phyloP scores from a whole-genome alignment of 2,113 vertebrate genomes.

The Dendrocopos noguchii region DNA sequence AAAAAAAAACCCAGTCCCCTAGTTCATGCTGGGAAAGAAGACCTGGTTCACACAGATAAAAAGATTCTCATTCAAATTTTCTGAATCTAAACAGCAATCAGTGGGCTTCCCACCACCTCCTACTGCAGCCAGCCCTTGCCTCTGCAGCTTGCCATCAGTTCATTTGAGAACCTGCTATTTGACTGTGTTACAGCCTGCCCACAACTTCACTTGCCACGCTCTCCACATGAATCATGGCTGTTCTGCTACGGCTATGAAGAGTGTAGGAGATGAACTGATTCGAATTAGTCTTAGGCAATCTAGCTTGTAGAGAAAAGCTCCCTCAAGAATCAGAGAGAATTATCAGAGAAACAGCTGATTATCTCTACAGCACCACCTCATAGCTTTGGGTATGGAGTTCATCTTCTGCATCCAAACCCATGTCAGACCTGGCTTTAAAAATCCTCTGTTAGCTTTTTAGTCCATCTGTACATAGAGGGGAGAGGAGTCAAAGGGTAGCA shows the following conservation, averaged over 20 bases:
- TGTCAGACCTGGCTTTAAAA: not conserved
- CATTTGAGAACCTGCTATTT: slow-evolving; percentile 32
- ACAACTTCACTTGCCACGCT: not conserved
- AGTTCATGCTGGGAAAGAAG: fast-evolving
- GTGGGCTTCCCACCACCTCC: not conserved
- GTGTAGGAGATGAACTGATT: not conserved
- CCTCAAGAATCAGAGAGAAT: not conserved
- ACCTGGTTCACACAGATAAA: not conserved
- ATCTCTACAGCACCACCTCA: not conserved
- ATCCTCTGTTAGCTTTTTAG: not conserved
- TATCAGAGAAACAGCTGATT: not conserved
- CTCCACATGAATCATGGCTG: not conserved
- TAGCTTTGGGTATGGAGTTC: not conserved
- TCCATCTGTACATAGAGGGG: not conserved
- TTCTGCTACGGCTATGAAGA: not conserved
- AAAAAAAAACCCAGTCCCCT: not conserved
- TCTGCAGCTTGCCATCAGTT: slow-evolving; percentile 19
- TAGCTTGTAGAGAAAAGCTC: not conserved
- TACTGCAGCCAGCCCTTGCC: not conserved
- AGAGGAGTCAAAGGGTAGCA: not conserved
- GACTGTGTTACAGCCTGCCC: not conserved
- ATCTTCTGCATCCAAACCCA: not conserved
- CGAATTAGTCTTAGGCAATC: not conserved
- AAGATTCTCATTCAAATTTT: not conserved
- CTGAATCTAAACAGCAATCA: slow-evolving; percentile 6